These are phyloP conservation scores for Trypoxylus dichotomus DNA, from an alignment of 1,140 invertebrate species.

Conservation along the genomic window DNA sequence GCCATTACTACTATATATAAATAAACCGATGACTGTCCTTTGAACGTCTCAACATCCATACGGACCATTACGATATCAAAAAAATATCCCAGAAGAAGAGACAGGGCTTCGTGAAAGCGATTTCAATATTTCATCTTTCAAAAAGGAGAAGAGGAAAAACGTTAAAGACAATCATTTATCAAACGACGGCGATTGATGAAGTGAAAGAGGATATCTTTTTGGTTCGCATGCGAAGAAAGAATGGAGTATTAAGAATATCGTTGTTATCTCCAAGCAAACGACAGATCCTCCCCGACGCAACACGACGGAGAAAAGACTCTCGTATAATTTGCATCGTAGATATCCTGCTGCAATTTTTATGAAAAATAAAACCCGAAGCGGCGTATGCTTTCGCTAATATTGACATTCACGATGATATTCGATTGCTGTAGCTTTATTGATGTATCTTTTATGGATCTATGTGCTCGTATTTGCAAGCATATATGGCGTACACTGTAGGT, in stretches of 20 bases:
- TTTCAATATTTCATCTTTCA: slow-evolving; percentile 4
- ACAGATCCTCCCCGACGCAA: neutral
- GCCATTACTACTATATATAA: too few relatives aligned
- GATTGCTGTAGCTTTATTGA: neutral
- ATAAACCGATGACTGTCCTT: too few relatives aligned
- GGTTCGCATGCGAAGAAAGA: neutral
- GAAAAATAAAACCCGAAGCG: neutral
- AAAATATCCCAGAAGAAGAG: neutral
- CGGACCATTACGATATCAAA: neutral
- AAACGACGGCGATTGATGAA: slow-evolving; percentile 2
- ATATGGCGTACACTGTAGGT: too few relatives aligned
- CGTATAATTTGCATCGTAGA: neutral
- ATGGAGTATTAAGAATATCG: neutral
- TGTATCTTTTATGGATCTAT: neutral
- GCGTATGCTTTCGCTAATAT: neutral
- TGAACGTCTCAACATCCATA: too few relatives aligned
- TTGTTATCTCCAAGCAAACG: neutral
- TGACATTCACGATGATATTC: neutral
- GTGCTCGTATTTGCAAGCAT: neutral
- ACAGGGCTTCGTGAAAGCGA: neutral
- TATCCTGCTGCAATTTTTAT: neutral
- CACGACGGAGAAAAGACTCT: neutral
- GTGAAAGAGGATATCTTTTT: slow-evolving; percentile 1
- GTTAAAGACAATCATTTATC: neutral
- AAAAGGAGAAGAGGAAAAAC: neutral